Evolutionary conservation across 2,888 invertebrate genomes (phyloP).

Genomic region (Magallana nippona): DNA sequence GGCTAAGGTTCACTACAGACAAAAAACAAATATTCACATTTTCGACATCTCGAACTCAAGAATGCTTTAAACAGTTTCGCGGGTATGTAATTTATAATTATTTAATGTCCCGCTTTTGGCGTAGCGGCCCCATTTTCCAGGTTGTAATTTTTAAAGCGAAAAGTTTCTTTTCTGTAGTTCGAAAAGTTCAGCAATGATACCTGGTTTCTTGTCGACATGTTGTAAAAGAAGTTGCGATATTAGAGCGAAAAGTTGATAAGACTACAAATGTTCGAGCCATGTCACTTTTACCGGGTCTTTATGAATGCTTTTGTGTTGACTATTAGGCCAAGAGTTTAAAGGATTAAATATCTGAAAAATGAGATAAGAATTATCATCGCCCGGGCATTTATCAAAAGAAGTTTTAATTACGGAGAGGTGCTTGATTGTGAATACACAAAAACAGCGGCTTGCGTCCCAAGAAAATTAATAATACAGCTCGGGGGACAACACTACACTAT

Average conservation of each 20-base stretch:
- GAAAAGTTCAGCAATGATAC: constrained; percentile 8
- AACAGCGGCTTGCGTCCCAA: background rate
- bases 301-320: constrained; percentile 33
- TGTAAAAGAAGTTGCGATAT: constrained; percentile 23
- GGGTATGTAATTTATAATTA: constrained; percentile 20
- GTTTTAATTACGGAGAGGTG: constrained; percentile 19
- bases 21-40: constrained; percentile 30
- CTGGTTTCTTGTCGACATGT: background rate
- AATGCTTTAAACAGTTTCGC: background rate
- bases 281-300: constrained; percentile 16
- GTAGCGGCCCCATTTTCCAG: background rate
- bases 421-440: constrained; percentile 35
- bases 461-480: background rate
- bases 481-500: background rate
- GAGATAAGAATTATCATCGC: constrained; percentile 36
- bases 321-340: constrained; percentile 1
- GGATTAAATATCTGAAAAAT: constrained; percentile 8
- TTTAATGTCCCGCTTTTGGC: constrained; percentile 24
- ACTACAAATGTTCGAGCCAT: background rate
- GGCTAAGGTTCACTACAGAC: constrained; percentile 4
- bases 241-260: constrained; percentile 15
- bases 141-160: constrained; percentile 26
- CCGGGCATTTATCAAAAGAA: constrained; percentile 37
- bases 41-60: constrained; percentile 22
- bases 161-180: background rate